These are phyloP conservation scores for Palythoa grandis DNA, from an alignment of 92 coral and sea anemone species.

Conservation along the genomic window DNA sequence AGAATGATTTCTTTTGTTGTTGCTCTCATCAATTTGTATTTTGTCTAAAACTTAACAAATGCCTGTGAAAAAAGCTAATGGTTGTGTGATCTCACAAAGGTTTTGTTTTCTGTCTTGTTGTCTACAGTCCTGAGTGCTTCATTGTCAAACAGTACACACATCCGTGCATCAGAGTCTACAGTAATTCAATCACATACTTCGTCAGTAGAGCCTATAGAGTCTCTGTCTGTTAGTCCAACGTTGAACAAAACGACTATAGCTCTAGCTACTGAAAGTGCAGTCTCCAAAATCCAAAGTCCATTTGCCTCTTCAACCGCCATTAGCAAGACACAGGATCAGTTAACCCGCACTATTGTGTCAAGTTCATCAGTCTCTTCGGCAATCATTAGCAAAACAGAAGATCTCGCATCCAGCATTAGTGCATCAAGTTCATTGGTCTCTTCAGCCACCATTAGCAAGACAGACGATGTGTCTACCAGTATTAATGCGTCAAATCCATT, in stretches of 20 bases:
- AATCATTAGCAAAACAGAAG: background rate
- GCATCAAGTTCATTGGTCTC: background rate
- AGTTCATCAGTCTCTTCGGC: background rate
- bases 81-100: slow-evolving; percentile 2
- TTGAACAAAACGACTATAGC: slow-evolving; percentile 24
- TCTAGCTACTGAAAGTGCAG: slow-evolving; percentile 11
- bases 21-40: background rate
- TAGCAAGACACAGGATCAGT: background rate
- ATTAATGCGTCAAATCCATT: background rate
- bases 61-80: background rate
- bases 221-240: slow-evolving; percentile 21
- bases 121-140: slow-evolving; percentile 42
- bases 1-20: background rate
- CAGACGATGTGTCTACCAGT: background rate
- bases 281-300: slow-evolving; percentile 2
- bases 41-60: background rate
- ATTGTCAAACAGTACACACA: slow-evolving; percentile 28
- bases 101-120: slow-evolving; percentile 17
- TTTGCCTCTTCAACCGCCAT: background rate
- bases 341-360: background rate
- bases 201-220: background rate
- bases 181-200: background rate
- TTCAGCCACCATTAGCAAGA: background rate
- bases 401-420: background rate
- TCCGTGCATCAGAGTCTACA: background rate